phyloP scores from a whole-genome alignment of 2,888 invertebrate genomes.

The Machimus rusticus region DNA sequence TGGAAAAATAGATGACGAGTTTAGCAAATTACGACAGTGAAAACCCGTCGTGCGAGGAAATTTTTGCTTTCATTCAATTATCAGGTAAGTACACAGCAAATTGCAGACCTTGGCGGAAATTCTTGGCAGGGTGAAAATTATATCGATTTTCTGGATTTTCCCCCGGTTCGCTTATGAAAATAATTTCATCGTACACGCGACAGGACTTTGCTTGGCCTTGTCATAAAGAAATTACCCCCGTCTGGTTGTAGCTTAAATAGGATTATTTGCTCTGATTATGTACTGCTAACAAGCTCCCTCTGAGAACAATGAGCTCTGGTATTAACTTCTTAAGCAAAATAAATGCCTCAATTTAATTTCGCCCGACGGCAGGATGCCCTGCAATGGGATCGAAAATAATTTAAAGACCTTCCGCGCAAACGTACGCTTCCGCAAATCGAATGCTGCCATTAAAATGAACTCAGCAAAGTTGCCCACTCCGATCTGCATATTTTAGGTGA shows the following conservation, averaged over 20 bases:
- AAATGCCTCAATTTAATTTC: slow-evolving; percentile 22
- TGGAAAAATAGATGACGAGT: neutral
- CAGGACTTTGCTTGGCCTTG: neutral
- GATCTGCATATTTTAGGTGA: neutral
- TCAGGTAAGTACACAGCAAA: neutral
- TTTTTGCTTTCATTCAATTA: neutral
- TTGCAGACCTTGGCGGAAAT: slow-evolving; percentile 5
- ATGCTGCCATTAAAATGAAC: neutral
- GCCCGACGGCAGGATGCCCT: neutral
- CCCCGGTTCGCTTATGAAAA: neutral
- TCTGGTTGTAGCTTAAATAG: neutral
- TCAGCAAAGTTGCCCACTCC: neutral
- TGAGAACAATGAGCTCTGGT: neutral
- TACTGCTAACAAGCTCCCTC: neutral
- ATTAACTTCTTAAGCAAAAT: slow-evolving; percentile 18
- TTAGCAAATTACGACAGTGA: neutral
- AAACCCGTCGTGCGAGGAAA: neutral
- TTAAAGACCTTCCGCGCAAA: neutral
- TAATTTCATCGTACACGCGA: slow-evolving; percentile 9
- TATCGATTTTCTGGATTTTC: slow-evolving; percentile 6
- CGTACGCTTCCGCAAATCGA: neutral
- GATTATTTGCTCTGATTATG: slow-evolving; percentile 15
- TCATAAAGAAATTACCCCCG: neutral
- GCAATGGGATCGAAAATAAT: neutral
- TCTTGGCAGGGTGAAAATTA: neutral